A percentile compares a stretch with the other conserved stretches of the same genome.
Conservation (phyloP, 2,113 vertebrate species). For the Cyrtonyx montezumae region DNA sequence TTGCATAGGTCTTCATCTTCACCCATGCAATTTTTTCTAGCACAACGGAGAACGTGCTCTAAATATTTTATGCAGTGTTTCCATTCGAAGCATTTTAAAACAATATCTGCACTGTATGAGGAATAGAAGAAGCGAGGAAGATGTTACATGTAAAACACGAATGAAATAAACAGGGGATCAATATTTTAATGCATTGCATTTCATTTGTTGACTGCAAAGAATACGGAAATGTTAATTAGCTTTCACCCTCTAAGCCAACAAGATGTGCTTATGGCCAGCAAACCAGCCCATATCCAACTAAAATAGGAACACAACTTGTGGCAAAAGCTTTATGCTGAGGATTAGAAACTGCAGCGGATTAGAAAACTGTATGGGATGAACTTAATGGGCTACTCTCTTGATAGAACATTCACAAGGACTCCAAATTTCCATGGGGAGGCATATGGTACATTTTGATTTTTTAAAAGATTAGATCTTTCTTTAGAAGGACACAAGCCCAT, state of each 20-base stretch:
- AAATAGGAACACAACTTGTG: background rate
- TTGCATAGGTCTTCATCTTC: background rate
- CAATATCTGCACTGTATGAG: background rate
- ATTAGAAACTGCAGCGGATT: background rate
- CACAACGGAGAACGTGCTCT: background rate
- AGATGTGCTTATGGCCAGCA: background rate
- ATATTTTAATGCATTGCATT: background rate
- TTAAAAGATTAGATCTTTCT: background rate
- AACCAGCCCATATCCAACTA: background rate
- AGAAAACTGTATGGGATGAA: rapidly evolving
- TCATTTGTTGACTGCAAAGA: background rate
- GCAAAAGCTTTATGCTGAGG: background rate
- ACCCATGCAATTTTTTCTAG: background rate
- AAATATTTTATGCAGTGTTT: background rate
- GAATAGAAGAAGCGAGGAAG: rapidly evolving
- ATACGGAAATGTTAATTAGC: background rate
- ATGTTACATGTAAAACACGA: background rate
- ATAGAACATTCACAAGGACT: background rate
- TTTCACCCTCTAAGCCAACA: background rate
- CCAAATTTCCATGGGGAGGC: background rate
- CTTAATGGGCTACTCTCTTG: background rate
- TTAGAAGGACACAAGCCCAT: background rate
- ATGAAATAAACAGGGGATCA: background rate
- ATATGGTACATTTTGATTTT: rapidly evolving
- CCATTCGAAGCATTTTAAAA: background rate